These are phyloP conservation scores for Apus apus DNA, from an alignment of 2,113 vertebrate species.

Conservation along the genomic window DNA sequence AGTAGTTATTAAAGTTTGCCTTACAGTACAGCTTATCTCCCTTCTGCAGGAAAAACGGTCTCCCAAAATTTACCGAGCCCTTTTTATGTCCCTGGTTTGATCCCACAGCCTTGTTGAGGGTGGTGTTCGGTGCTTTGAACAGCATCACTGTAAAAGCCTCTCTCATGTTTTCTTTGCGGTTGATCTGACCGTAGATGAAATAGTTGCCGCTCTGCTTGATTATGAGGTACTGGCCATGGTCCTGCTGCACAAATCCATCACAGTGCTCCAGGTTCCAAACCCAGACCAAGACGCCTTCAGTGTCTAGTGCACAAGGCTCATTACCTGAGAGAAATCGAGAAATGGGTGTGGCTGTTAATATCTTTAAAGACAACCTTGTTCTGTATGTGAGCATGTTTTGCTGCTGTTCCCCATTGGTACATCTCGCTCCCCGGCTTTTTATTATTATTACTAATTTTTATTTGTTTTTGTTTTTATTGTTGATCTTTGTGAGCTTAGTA, in stretches of 20 bases:
- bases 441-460: background rate
- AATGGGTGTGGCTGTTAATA: background rate
- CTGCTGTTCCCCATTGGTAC: background rate
- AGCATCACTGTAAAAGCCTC: fast-evolving
- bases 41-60: background rate
- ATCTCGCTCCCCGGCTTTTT: background rate
- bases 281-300: fast-evolving
- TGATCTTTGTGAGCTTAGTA: background rate
- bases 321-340: background rate
- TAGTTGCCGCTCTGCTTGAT: background rate
- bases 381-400: background rate
- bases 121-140: fast-evolving
- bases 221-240: background rate
- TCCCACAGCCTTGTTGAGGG: background rate
- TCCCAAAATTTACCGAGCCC: background rate
- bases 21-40: background rate
- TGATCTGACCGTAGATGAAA: constrained; percentile 14
- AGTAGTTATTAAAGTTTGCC: fast-evolving
- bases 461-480: background rate
- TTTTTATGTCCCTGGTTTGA: fast-evolving
- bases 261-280: background rate
- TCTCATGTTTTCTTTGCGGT: fast-evolving
- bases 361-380: background rate
- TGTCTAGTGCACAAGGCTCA: fast-evolving
- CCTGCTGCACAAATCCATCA: background rate